Conservation (phyloP, 92 coral and sea anemone species). For the Umimayanthus chanpuru region DNA sequence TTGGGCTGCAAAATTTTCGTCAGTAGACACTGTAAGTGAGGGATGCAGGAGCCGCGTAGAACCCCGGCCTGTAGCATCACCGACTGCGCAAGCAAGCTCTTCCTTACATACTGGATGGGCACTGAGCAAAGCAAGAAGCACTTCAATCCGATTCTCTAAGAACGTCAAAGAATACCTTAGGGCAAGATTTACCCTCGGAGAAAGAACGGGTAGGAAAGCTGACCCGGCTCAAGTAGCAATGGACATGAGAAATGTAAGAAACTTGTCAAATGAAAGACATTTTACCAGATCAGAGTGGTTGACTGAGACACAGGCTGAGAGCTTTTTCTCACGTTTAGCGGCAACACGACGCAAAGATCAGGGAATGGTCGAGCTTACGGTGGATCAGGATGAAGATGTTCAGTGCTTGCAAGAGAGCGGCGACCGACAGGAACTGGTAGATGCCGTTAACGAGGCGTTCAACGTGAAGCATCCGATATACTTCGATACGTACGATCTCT, state of each 20-base stretch:
- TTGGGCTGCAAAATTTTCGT: conserved; percentile 70
- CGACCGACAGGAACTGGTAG: conserved; percentile 59
- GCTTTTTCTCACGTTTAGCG: conserved; percentile 76
- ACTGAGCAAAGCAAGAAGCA: conserved; percentile 64
- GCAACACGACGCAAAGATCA: conserved; percentile 68
- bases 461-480: conserved; percentile 73
- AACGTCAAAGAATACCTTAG: conserved; percentile 74
- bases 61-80: too few species aligned
- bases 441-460: conserved; percentile 49
- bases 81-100: too few species aligned
- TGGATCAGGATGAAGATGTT: conserved; percentile 65
- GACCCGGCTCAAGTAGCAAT: conserved; percentile 68
- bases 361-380: conserved; percentile 51
- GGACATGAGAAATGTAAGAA: conserved; percentile 68
- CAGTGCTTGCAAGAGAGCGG: conserved; percentile 61
- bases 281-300: conserved; percentile 67
- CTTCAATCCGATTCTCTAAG: conserved; percentile 56
- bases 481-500: conserved; percentile 62
- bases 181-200: conserved; percentile 71
- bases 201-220: conserved; percentile 69
- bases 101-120: conserved; percentile 74
- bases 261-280: conserved; percentile 5
- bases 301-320: conserved; percentile 63
- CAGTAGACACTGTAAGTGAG: conserved; percentile 48
- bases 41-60: conserved; percentile 1